Evolutionary conservation across 2,888 invertebrate genomes (phyloP).

Genomic region (Lasius platythorax): DNA sequence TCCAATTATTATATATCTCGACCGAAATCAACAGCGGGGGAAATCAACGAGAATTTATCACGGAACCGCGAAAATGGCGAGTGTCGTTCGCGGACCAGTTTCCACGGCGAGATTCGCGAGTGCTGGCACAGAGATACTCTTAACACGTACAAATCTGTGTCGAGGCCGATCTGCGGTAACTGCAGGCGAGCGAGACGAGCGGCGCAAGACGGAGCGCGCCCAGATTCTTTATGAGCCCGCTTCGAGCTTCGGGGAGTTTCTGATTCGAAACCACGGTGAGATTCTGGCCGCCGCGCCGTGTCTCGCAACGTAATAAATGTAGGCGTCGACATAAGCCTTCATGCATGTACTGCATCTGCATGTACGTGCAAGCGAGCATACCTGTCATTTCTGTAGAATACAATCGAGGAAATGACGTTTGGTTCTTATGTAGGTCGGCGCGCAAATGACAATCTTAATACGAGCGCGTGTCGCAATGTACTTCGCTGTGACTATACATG

Average conservation of each 20-base stretch:
- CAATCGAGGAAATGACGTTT: conserved; percentile 25
- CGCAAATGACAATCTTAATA: conserved; percentile 44
- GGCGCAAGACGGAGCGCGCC: conserved; percentile 37
- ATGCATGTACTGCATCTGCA: conserved; percentile 36
- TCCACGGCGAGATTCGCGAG: conserved; percentile 25
- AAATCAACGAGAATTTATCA: not conserved
- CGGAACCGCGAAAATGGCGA: not conserved
- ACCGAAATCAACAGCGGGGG: not conserved
- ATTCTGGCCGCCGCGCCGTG: conserved; percentile 35
- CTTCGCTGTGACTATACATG: not conserved
- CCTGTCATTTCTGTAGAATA: conserved; percentile 32
- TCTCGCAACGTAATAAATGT: conserved; percentile 48
- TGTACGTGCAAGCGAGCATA: conserved; percentile 27
- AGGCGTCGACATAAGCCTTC: conserved; percentile 32
- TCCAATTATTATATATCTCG: not conserved
- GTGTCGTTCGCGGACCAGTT: conserved; percentile 38
- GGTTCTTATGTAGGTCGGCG: not conserved
- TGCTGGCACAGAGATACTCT: conserved; percentile 37
- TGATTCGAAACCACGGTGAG: conserved; percentile 30
- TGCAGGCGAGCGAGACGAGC: conserved; percentile 33
- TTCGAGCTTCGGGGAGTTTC: conserved; percentile 33
- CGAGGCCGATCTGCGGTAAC: conserved; percentile 50
- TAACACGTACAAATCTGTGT: conserved; percentile 52
- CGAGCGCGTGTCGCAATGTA: conserved; percentile 25
- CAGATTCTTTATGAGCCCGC: conserved; percentile 57